Conservation (phyloP, 2,888 invertebrate species). For the Linyphia triangularis region DNA sequence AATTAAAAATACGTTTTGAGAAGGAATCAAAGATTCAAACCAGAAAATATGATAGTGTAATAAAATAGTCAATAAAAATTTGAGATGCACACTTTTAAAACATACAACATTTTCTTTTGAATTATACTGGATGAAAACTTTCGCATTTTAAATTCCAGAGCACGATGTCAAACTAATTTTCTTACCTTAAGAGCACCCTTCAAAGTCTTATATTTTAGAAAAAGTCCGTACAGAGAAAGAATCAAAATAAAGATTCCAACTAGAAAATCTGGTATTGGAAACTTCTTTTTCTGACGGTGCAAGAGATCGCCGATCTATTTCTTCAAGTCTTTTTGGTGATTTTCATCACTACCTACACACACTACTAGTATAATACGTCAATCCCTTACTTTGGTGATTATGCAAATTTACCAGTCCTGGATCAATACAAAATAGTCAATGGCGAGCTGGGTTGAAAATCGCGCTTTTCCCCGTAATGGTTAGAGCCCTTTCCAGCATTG, state of each 20-base stretch:
- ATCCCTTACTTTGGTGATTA: slow-evolving; percentile 70
- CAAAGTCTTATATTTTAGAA: not conserved
- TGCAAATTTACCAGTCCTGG: slow-evolving; percentile 64
- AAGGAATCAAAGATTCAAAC: too few relatives aligned
- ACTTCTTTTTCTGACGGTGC: slow-evolving; percentile 13
- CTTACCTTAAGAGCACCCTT: slow-evolving; percentile 15
- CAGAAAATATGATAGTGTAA: too few relatives aligned
- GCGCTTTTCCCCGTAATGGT: slow-evolving; percentile 48
- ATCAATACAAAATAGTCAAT: slow-evolving; percentile 71
- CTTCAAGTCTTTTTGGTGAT: slow-evolving; percentile 41
- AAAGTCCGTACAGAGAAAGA: not conserved
- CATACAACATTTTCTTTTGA: too few relatives aligned
- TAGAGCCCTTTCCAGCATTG: slow-evolving; percentile 49
- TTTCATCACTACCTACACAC: slow-evolving; percentile 44
- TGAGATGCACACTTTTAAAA: too few relatives aligned
- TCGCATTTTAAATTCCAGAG: too few relatives aligned
- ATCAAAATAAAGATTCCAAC: slow-evolving; percentile 8
- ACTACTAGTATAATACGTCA: slow-evolving; percentile 28
- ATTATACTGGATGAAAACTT: too few relatives aligned
- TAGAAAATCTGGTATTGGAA: slow-evolving; percentile 15
- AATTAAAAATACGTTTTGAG: too few relatives aligned
- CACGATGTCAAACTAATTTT: slow-evolving; percentile 27
- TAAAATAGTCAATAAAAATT: too few relatives aligned
- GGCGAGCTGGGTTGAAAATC: slow-evolving; percentile 58
- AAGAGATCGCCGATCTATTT: slow-evolving; percentile 21